Base-by-base conservation (phyloP, 2,888 invertebrate genomes). In the Drosophila mettleri region DNA sequence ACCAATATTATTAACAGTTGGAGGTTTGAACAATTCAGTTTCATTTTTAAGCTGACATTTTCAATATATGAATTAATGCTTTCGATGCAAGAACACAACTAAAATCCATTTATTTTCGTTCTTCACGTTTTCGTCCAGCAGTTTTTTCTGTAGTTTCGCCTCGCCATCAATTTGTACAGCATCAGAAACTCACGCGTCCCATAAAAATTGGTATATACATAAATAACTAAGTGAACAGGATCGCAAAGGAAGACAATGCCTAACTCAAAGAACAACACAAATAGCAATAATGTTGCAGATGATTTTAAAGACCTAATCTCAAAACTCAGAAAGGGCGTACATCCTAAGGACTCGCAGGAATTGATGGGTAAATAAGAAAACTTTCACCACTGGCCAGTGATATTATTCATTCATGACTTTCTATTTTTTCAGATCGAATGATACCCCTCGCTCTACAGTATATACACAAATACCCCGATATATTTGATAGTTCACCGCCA, bases 391-490 rank as follows among this genome's bases (percentile, higher is more conserved):
- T 12, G 9, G 10, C 31, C n/a, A 27, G 2, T 5, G 0, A 8
- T 33, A 20, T 22, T 4, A 31, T 6, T 5, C 8, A 31, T 6
- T 5, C 4, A 5, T 38, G 2, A 16, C 10, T 38, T 52, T 18
- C 9, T 18, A 18, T 52, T 24, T 27, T 27, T 2, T 3, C 34
- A 76, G 76, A 64, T 46, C 52, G 38, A n/a, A 27, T 67, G n/a
- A 62, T 76, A 22, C 24, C 45, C 4, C 52, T 66, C 51, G 60
- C 67, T 7, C 20, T 71, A 8, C 49, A 80, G n/a, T 78, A 60
- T 39, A 41, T 74, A 16, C n/a, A 9, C 7, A 46, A 58, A 22
- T 59, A 39, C 2, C 62, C 73, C 2, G 41, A 46, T 43, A 18
- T 51, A 18, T 61, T 61, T 33, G 43, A 54, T 2, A 53, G 12